phyloP scores from a whole-genome alignment of 2,113 vertebrate species.

The Urocynchramus pylzowi region DNA sequence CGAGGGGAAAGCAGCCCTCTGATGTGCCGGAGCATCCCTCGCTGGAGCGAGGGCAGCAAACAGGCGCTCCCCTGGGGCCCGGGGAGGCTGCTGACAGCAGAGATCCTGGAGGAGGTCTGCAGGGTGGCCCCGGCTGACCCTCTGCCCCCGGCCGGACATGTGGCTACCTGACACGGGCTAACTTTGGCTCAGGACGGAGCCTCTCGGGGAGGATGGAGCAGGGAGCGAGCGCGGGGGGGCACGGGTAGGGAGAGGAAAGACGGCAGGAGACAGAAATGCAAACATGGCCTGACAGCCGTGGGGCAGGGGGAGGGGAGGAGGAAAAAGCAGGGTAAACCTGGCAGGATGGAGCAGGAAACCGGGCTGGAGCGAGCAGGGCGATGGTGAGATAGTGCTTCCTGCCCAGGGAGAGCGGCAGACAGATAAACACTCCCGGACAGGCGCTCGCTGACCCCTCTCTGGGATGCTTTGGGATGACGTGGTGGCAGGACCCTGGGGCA shows the following conservation, averaged over 20 bases:
- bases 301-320: constrained; percentile 64
- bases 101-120: constrained; percentile 84
- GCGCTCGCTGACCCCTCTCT: not conserved
- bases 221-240: not conserved
- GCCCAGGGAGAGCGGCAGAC: constrained; percentile 61
- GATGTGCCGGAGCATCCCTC: constrained; percentile 52
- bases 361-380: constrained; percentile 65
- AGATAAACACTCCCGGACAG: constrained; percentile 35
- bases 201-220: constrained; percentile 57
- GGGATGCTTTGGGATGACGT: not conserved
- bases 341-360: constrained; percentile 77
- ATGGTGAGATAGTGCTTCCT: constrained; percentile 77
- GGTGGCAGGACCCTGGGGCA: not conserved
- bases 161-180: constrained; percentile 66
- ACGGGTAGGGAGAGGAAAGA: constrained; percentile 49
- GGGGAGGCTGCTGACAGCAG: constrained; percentile 79
- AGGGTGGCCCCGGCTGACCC: constrained; percentile 82
- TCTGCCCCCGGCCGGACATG: constrained; percentile 66
- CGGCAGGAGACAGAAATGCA: constrained; percentile 74
- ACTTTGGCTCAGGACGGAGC: constrained; percentile 65
- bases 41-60: not conserved
- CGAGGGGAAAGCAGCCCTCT: constrained; percentile 30
- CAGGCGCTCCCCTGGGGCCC: constrained; percentile 27
- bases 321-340: constrained; percentile 73
- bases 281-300: constrained; percentile 67